Percentiles rank a stretch among this genome's conserved stretches.
phyloP scores from a whole-genome alignment of 2,888 invertebrate genomes.

The Rhimphoctona megacephalus region DNA sequence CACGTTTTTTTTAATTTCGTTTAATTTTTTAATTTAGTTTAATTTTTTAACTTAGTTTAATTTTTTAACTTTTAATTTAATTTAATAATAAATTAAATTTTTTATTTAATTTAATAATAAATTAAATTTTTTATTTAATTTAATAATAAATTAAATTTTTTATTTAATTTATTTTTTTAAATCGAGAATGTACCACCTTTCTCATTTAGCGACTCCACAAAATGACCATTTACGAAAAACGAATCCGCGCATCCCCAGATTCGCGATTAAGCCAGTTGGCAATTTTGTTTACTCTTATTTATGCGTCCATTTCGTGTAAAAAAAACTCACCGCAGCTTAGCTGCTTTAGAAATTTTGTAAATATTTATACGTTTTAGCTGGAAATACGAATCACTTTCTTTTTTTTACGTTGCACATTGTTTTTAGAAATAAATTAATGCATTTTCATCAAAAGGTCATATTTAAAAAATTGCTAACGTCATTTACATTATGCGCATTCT shows the following conservation, averaged over 20 bases:
- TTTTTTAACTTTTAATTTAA: no score
- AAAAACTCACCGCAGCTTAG: not conserved
- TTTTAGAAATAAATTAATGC: not conserved
- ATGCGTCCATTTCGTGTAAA: not conserved
- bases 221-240: not conserved
- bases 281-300: no score
- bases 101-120: no score
- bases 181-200: not conserved
- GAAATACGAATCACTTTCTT: not conserved
- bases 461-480: not conserved
- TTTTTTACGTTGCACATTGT: not conserved
- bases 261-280: no score
- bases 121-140: no score
- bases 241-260: no score
- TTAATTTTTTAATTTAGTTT: no score
- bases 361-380: slow-evolving; percentile 8
- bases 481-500: not conserved
- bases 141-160: no score
- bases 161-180: not conserved
- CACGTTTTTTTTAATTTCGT: no score
- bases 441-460: not conserved
- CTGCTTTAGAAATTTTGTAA: not conserved
- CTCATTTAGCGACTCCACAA: not conserved
- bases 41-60: no score
- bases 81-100: no score